These are phyloP conservation scores for human (Homo sapiens) DNA, from an alignment of 2,113 vertebrate species.

Conservation along the genomic window DNA sequence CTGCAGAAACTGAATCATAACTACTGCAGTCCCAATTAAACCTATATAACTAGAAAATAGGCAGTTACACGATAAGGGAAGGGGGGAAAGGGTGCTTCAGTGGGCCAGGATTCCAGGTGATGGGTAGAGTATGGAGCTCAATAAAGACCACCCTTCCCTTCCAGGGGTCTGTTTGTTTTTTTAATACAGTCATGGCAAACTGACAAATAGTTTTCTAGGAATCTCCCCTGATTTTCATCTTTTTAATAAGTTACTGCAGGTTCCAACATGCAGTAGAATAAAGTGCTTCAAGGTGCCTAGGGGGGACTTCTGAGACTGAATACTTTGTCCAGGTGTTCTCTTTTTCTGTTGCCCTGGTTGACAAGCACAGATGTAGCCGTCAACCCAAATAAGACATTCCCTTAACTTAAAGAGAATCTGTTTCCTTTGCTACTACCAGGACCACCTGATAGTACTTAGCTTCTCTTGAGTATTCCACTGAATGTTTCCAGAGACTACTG, in stretches of 20 bases:
- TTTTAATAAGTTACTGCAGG: conserved; percentile 19
- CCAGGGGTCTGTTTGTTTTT: background rate
- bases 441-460: background rate
- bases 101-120: background rate
- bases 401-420: background rate
- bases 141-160: background rate
- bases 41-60: background rate
- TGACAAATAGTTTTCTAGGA: conserved; percentile 6
- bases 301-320: background rate
- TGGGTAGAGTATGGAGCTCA: background rate
- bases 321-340: background rate
- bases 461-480: background rate
- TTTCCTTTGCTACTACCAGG: background rate
- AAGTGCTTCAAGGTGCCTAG: background rate
- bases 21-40: background rate
- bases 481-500: background rate
- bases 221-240: conserved; percentile 15
- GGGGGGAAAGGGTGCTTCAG: background rate
- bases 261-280: background rate
- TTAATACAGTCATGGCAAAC: background rate
- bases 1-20: conserved; percentile 1
- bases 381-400: background rate
- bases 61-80: background rate
- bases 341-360: background rate
- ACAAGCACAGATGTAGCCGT: background rate